Evolutionary conservation across 2,113 vertebrate species (phyloP).

Genomic region (Eira barbara): DNA sequence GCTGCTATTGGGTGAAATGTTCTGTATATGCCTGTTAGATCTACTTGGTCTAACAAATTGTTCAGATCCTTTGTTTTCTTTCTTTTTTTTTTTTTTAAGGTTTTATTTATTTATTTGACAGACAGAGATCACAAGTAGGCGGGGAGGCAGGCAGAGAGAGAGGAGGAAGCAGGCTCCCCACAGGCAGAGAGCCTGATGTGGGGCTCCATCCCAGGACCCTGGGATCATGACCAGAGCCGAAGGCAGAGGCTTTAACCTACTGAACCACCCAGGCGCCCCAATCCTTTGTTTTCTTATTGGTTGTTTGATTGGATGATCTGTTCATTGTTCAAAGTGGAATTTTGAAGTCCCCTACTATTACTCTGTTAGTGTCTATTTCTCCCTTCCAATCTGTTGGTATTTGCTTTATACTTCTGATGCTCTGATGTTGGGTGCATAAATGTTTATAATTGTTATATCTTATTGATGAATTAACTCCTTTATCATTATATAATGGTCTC

Average conservation of each 20-base stretch:
- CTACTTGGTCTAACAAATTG: not conserved
- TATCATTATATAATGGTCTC: not conserved
- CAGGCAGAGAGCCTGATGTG: too few relatives aligned
- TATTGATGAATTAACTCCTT: not conserved
- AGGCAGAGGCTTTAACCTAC: too few relatives aligned
- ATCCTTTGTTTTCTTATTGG: not conserved
- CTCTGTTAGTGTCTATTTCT: not conserved
- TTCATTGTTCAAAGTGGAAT: not conserved
- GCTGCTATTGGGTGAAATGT: not conserved
- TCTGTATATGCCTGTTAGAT: not conserved
- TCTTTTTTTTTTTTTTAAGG: too few relatives aligned
- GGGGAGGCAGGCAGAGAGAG: too few relatives aligned
- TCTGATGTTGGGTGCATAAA: not conserved
- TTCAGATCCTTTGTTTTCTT: not conserved
- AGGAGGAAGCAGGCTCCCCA: too few relatives aligned
- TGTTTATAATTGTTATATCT: not conserved
- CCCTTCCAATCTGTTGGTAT: not conserved
- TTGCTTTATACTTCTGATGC: not conserved
- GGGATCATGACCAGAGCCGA: too few relatives aligned
- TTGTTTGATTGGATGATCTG: not conserved
- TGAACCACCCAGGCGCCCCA: too few relatives aligned
- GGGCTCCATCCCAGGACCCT: too few relatives aligned
- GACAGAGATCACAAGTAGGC: too few relatives aligned
- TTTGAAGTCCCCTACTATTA: not conserved
- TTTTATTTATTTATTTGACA: too few relatives aligned